Conservation (phyloP, 2,113 vertebrate genomes). For the Motacilla tschutschensis region DNA sequence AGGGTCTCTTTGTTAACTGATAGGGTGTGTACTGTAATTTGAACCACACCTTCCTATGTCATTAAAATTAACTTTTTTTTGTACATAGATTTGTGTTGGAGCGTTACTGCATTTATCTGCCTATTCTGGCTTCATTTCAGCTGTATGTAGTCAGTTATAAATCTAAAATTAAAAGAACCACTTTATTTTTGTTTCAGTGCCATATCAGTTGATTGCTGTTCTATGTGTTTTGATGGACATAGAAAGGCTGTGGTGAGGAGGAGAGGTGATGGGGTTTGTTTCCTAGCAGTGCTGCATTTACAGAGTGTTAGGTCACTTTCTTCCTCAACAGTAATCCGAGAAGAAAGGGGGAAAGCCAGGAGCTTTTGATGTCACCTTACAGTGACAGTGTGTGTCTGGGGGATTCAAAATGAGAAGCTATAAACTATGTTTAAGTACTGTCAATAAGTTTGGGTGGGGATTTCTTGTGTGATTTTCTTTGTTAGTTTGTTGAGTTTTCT, state of each 20-base stretch:
- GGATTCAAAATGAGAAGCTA: neutral
- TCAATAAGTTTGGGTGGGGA: neutral
- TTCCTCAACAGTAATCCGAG: neutral
- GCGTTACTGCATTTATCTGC: neutral
- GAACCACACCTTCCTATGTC: neutral
- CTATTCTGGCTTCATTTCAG: neutral
- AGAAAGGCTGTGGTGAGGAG: neutral
- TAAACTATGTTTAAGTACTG: neutral
- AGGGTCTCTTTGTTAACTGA: neutral
- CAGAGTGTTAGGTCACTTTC: neutral
- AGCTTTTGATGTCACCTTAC: neutral
- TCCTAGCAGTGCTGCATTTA: neutral
- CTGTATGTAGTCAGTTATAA: neutral
- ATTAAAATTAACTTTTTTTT: neutral
- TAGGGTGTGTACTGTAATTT: neutral
- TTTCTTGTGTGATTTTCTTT: neutral
- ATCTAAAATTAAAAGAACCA: neutral
- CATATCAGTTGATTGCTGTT: neutral
- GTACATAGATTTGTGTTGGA: neutral
- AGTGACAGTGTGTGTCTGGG: neutral
- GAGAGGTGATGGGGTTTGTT: neutral
- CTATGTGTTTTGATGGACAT: neutral
- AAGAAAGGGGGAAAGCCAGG: neutral
- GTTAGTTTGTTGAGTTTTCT: neutral
- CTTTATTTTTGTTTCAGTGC: neutral